Evolutionary conservation across 2,113 vertebrate species (phyloP), one percentile per base, ranked within the genome.

Genomic region (Aldabrachelys gigantea): DNA sequence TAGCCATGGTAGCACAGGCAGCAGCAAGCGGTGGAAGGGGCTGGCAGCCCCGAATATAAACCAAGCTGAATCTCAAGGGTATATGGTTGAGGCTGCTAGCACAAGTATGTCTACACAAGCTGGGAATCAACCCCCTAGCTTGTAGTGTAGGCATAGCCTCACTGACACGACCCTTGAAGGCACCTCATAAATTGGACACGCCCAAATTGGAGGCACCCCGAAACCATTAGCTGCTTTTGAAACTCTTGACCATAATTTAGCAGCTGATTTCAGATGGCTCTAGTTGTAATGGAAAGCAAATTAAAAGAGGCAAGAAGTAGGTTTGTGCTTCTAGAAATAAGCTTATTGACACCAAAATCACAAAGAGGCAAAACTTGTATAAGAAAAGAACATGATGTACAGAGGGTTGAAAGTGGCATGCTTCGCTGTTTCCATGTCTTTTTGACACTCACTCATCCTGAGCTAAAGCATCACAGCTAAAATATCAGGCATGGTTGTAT

Each of bases 401-500:
- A 86, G n/a, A 53, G 78, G 35, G 52, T 88, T 76, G 47, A 29
- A 85, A 85, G 82, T 12, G 49, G 69, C 21, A 88, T 0, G 5
- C 57, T 21, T 41, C 0, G 0, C 22, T 86, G 4, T 88, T 92
- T 76, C 78, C 25, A 57, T 92, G 21, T 88, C 56, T 49, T 16
- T 80, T 49, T 80, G 87, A 84, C 93, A 92, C 82, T 89, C 89
- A 88, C 87, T 92, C 79, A 86, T 95, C 94, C 78, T 1, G 0
- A 93, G 81, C 69, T 83, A 90, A 93, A 90, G 89, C 88, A 85
- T 93, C 91, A 83, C 91, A 89, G 93, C 93, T 91, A 93, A 93
- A 91, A 91, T 52, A 65, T 72, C n/a, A 72, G 78, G 52, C 89
- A 85, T 47, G 88, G 87, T 91, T 89, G 82, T 49, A 12, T 3